Percentiles rank a stretch among this genome's conserved stretches.
These are phyloP conservation scores for Tetranychus urticae DNA, from an alignment of 1,140 invertebrate genomes.

Conservation along the genomic window DNA sequence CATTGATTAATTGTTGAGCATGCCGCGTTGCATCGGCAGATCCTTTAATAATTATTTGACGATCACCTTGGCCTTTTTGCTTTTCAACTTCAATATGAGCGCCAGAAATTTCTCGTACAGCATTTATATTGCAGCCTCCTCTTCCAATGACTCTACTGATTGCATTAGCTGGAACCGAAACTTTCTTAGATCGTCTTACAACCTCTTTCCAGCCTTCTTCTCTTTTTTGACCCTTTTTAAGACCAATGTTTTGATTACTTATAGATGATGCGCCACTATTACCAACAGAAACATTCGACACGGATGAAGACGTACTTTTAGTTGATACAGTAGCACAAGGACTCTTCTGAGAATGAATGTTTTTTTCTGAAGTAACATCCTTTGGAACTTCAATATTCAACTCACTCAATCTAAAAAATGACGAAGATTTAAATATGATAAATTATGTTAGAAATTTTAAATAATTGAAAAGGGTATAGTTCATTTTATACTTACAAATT, in stretches of 20 bases:
- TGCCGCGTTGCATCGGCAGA: slow-evolving; percentile 70
- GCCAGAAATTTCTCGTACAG: slow-evolving; percentile 72
- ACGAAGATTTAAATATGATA: no score
- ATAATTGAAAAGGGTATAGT: no score
- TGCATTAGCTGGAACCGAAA: slow-evolving; percentile 74
- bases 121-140: slow-evolving; percentile 87
- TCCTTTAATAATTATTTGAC: slow-evolving; percentile 78
- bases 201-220: slow-evolving; percentile 97
- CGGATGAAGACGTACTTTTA: background rate
- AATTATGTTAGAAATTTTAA: no score
- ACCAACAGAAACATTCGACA: background rate
- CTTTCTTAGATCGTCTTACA: slow-evolving; percentile 57
- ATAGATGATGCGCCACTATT: background rate
- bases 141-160: slow-evolving; percentile 86
- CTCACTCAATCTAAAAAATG: background rate
- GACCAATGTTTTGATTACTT: slow-evolving; percentile 14
- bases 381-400: background rate
- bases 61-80: slow-evolving; percentile 76
- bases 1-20: slow-evolving; percentile 56
- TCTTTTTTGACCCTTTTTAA: slow-evolving; percentile 39
- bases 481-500: no score
- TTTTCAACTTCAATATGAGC: slow-evolving; percentile 96
- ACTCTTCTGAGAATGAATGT: slow-evolving; percentile 13
- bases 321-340: background rate
- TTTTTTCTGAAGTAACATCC: background rate